A percentile compares a stretch with the other conserved stretches of the same genome.
Evolutionary conservation across 2,797 vertebrate genomes (phyloP).

Genomic region (Microcaecilia unicolor): DNA sequence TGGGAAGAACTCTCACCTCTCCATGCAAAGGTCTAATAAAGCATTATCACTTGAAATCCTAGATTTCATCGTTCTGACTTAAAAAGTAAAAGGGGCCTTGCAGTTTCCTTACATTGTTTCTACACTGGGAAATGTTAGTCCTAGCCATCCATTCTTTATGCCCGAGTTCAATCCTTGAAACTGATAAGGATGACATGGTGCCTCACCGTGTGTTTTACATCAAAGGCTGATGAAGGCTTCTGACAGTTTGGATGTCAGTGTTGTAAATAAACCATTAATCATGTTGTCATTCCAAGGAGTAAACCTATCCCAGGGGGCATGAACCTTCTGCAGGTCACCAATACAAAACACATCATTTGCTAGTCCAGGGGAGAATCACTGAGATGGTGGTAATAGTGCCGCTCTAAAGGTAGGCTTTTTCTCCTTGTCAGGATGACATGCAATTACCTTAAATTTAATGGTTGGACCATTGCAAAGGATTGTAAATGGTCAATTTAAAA

Average conservation of each 20-base stretch:
- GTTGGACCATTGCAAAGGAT: conserved; percentile 25
- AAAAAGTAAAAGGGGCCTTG: conserved; percentile 5
- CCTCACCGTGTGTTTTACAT: conserved; percentile 68
- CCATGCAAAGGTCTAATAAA: too few species aligned
- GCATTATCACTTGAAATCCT: too few species aligned
- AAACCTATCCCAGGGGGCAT: conserved; percentile 57
- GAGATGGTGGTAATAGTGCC: conserved; percentile 15
- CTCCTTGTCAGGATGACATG: conserved; percentile 20
- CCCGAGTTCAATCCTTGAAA: conserved; percentile 43
- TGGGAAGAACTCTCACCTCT: too few species aligned
- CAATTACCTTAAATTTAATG: conserved; percentile 37
- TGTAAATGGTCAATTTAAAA: conserved; percentile 32
- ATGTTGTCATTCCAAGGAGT: conserved; percentile 52
- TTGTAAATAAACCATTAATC: conserved; percentile 77
- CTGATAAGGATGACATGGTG: conserved; percentile 54
- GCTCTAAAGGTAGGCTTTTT: conserved; percentile 36
- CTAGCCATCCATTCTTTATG: conserved; percentile 24
- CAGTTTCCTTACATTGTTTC: conserved; percentile 8
- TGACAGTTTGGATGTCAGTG: conserved; percentile 62
- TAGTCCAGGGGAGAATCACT: conserved; percentile 18
- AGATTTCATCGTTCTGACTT: conserved; percentile 17
- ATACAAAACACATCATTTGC: conserved; percentile 66
- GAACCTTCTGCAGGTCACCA: conserved; percentile 67
- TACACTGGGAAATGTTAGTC: not conserved
- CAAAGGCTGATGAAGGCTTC: conserved; percentile 59